These are phyloP conservation scores for Drosophila ananassae DNA, from an alignment of 1,140 invertebrate genomes.

Conservation along the genomic window DNA sequence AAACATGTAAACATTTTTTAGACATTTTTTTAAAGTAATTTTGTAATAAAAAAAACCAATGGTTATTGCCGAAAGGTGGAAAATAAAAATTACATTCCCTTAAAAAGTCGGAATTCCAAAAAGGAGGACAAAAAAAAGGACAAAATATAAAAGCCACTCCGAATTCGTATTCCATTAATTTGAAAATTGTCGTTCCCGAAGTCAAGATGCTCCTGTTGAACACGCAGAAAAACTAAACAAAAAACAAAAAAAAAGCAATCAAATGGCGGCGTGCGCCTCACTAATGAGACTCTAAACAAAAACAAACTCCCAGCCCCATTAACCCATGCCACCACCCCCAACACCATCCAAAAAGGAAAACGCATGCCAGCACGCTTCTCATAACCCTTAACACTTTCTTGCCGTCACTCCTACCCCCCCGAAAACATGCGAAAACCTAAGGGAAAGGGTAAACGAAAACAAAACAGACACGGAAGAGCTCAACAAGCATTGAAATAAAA, in stretches of 20 bases:
- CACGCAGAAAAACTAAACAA: slow-evolving; percentile 7
- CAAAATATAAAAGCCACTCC: neutral
- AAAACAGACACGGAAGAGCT: slow-evolving; percentile 38
- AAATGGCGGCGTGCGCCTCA: slow-evolving; percentile 53
- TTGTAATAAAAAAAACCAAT: no score
- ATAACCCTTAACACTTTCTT: slow-evolving; percentile 30
- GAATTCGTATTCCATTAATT: slow-evolving; percentile 6
- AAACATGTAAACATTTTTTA: no score
- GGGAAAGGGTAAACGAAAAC: slow-evolving; percentile 4
- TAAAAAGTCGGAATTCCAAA: neutral
- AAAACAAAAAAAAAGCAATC: slow-evolving; percentile 20
- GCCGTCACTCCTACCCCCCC: neutral
- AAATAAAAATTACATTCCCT: no score
- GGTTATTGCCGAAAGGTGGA: no score
- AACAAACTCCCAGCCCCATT: slow-evolving; percentile 56
- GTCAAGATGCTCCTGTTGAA: slow-evolving; percentile 10
- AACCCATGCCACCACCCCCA: slow-evolving; percentile 18
- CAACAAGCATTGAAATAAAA: slow-evolving; percentile 71
- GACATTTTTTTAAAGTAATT: no score
- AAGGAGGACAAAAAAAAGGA: neutral
- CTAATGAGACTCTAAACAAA: slow-evolving; percentile 80
- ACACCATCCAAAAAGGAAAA: slow-evolving; percentile 12
- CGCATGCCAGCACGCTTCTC: slow-evolving; percentile 41
- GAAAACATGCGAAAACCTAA: slow-evolving; percentile 11
- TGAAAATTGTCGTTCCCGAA: slow-evolving; percentile 5